Conservation (phyloP, 2,797 vertebrate genomes). For the Acrossocheilus fasciatus region DNA sequence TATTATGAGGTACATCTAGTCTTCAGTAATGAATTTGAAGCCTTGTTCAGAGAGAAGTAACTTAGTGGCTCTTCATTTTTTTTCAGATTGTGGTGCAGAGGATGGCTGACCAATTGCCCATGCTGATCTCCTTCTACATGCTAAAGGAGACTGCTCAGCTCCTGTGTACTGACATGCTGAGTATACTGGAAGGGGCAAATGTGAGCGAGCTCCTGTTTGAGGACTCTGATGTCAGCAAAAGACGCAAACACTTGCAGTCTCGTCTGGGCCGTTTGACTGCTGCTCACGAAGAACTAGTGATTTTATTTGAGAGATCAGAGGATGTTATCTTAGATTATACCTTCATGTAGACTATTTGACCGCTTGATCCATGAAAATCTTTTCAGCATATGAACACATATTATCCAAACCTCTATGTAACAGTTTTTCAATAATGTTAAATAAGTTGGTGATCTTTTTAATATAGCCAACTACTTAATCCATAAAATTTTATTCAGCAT, state of each 20-base stretch:
- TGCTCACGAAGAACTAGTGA: background rate
- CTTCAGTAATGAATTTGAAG: background rate
- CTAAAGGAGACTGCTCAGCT: conserved; percentile 66
- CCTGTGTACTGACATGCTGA: conserved; percentile 72
- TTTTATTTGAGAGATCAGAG: background rate
- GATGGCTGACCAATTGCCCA: conserved; percentile 77
- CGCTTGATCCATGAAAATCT: too few species aligned
- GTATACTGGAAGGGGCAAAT: conserved; percentile 70
- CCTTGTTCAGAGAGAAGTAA: background rate
- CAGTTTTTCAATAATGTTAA: too few species aligned
- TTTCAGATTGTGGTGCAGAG: conserved; percentile 71
- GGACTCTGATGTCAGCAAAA: conserved; percentile 1
- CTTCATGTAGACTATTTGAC: too few species aligned
- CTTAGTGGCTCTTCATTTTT: background rate
- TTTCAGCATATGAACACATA: too few species aligned
- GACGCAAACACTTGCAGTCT: background rate
- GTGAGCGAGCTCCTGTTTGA: conserved; percentile 56
- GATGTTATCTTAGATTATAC: too few species aligned
- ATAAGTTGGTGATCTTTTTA: too few species aligned
- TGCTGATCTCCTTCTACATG: conserved; percentile 76
- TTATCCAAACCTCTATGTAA: too few species aligned
- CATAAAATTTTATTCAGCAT: too few species aligned
- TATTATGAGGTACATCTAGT: background rate
- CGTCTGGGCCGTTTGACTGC: background rate
- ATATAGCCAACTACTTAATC: too few species aligned